Percentiles rank a stretch among this genome's conserved stretches.
phyloP scores from a whole-genome alignment of 1,140 invertebrate genomes.

The Lamellibrachia luymesi region DNA sequence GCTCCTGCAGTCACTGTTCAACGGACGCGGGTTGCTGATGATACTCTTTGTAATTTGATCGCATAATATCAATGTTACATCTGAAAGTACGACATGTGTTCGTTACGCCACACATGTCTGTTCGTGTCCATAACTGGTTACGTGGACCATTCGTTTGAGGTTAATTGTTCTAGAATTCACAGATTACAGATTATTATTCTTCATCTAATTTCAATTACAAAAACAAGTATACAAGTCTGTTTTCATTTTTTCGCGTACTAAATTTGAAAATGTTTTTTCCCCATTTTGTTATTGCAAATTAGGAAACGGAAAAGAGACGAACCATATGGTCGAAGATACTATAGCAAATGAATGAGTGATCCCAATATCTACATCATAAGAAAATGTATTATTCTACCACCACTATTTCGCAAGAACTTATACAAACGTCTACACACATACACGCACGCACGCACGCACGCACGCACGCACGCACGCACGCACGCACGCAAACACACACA shows the following conservation, averaged over 20 bases:
- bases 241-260: neutral
- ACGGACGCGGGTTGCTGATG: neutral
- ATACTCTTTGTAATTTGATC: neutral
- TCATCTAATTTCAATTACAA: neutral
- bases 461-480: too few species aligned
- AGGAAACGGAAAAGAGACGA: neutral
- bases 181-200: neutral
- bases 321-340: neutral
- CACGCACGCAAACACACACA: too few species aligned
- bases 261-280: neutral
- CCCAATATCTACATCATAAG: too few species aligned
- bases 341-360: neutral
- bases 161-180: neutral
- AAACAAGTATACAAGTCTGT: neutral
- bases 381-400: too few species aligned
- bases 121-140: neutral
- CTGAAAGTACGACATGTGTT: neutral
- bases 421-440: too few species aligned
- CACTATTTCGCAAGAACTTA: too few species aligned
- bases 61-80: neutral
- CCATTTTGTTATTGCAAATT: neutral
- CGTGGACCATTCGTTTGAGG: neutral
- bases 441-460: too few species aligned
- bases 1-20: neutral
- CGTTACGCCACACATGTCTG: neutral